These are phyloP conservation scores for Netelia virgata DNA, from an alignment of 2,888 invertebrate genomes.

Conservation along the genomic window DNA sequence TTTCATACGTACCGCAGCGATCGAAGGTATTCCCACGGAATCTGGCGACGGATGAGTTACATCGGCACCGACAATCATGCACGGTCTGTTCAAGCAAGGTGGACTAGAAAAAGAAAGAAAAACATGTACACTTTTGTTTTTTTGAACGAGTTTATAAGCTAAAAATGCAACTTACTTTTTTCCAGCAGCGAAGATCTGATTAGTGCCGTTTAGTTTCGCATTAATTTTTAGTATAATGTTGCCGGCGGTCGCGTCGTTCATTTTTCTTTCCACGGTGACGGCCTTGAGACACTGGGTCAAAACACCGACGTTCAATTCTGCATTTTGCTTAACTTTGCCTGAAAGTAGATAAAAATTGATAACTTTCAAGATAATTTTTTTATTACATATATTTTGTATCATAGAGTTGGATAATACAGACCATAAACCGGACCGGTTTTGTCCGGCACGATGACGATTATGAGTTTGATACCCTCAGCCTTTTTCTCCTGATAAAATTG, in stretches of 20 bases:
- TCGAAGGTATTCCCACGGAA: slow-evolving; percentile 85
- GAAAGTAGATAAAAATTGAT: slow-evolving; percentile 23
- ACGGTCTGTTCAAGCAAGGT: slow-evolving; percentile 86
- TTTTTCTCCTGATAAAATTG: slow-evolving; percentile 74
- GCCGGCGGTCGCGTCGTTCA: slow-evolving; percentile 87
- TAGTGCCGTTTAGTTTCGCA: slow-evolving; percentile 93
- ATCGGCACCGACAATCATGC: slow-evolving; percentile 94
- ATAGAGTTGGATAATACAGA: slow-evolving; percentile 76
- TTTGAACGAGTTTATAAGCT: slow-evolving; percentile 23
- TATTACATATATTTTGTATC: neutral
- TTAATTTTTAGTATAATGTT: slow-evolving; percentile 93
- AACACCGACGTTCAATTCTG: slow-evolving; percentile 89
- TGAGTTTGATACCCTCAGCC: slow-evolving; percentile 84
- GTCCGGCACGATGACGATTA: slow-evolving; percentile 88
- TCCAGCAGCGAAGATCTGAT: slow-evolving; percentile 86
- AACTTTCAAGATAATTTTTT: neutral
- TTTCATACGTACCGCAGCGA: slow-evolving; percentile 85
- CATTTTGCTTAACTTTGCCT: slow-evolving; percentile 88
- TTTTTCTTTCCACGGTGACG: slow-evolving; percentile 84
- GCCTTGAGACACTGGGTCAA: slow-evolving; percentile 91
- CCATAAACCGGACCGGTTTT: slow-evolving; percentile 85
- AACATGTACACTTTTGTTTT: neutral
- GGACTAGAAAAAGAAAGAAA: slow-evolving; percentile 80
- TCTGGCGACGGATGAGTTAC: slow-evolving; percentile 97
- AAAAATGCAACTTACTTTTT: slow-evolving; percentile 61